Conservation (phyloP, 2,113 vertebrate genomes). For the Ursus arctos region DNA sequence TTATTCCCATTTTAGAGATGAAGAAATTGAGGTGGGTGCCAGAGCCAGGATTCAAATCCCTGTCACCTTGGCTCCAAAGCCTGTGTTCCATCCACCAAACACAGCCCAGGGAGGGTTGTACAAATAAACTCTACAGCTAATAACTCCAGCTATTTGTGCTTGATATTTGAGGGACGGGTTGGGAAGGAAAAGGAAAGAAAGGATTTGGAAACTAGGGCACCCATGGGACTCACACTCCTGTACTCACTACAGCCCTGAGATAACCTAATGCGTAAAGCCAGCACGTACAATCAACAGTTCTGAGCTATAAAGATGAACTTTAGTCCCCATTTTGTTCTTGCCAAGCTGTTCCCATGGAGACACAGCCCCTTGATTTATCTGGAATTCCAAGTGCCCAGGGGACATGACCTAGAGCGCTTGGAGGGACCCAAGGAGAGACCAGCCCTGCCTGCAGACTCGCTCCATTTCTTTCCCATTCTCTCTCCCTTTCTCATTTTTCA, state of each 20-base stretch:
- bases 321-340: slow-evolving; percentile 80
- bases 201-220: background rate
- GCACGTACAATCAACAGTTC: slow-evolving; percentile 78
- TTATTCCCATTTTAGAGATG: background rate
- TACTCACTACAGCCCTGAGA: slow-evolving; percentile 56
- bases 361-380: slow-evolving; percentile 71
- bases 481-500: background rate
- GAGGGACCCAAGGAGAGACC: background rate
- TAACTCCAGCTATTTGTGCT: background rate
- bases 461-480: background rate
- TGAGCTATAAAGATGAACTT: slow-evolving; percentile 85
- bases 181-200: background rate
- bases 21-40: background rate
- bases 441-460: background rate
- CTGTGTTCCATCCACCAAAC: background rate
- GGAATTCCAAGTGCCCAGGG: slow-evolving; percentile 77
- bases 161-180: background rate
- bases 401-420: slow-evolving; percentile 58
- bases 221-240: slow-evolving; percentile 6
- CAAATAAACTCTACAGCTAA: background rate
- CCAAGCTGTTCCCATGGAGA: slow-evolving; percentile 88
- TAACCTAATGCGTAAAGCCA: slow-evolving; percentile 73
- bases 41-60: background rate
- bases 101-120: background rate
- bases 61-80: background rate